phyloP scores from a whole-genome alignment of 2,113 vertebrate genomes.

The Centropristis striata region DNA sequence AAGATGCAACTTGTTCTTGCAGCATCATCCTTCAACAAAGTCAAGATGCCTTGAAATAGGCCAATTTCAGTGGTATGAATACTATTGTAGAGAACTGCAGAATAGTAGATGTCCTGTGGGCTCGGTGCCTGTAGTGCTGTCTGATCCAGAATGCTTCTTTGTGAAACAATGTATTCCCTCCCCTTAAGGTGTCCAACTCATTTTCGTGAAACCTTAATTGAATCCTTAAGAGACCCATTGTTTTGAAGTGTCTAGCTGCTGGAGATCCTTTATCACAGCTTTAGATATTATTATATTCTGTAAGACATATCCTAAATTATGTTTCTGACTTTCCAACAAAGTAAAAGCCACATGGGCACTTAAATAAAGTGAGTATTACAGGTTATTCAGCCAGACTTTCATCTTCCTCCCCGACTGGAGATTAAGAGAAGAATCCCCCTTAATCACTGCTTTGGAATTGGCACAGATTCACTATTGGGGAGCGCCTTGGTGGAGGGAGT shows the following conservation, averaged over 20 bases:
- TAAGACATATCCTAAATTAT: conserved; percentile 35
- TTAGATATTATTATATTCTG: conserved; percentile 43
- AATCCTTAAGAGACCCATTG: conserved; percentile 4
- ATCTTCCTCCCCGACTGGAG: conserved; percentile 37
- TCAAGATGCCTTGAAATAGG: not conserved
- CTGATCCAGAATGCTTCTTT: not conserved
- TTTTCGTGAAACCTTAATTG: conserved; percentile 13
- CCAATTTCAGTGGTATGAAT: too few species aligned
- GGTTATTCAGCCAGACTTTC: conserved; percentile 41
- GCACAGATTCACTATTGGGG: conserved; percentile 20
- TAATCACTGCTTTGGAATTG: conserved; percentile 46
- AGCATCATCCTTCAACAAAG: not conserved
- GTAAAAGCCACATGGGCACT: conserved; percentile 30
- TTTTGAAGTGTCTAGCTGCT: conserved; percentile 1
- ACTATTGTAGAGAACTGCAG: not conserved
- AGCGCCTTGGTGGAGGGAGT: not conserved
- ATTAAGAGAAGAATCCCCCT: conserved; percentile 48
- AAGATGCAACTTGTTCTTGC: not conserved
- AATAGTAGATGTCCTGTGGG: not conserved
- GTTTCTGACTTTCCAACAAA: conserved; percentile 48
- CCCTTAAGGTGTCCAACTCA: conserved; percentile 1
- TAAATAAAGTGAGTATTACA: conserved; percentile 23
- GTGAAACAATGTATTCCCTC: too few species aligned
- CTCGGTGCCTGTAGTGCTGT: not conserved
- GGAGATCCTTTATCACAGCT: conserved; percentile 29